These are phyloP conservation scores for Limulus polyphemus DNA, from an alignment of 2,888 invertebrate genomes.

Conservation along the genomic window DNA sequence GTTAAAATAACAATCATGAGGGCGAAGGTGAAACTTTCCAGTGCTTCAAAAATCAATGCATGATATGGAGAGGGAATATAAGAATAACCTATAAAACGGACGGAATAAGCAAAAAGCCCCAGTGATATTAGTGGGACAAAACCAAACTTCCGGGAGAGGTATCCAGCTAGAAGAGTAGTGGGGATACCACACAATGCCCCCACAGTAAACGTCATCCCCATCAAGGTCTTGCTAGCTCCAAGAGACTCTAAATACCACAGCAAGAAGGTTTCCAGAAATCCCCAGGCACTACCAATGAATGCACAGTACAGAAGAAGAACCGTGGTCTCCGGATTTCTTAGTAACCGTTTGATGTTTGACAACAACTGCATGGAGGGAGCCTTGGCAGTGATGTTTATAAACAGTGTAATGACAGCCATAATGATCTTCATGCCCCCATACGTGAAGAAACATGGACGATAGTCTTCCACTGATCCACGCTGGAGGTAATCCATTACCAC, in stretches of 20 bases:
- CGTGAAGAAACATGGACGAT: conserved; percentile 45
- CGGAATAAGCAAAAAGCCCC: conserved; percentile 60
- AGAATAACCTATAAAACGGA: conserved; percentile 49
- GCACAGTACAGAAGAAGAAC: conserved; percentile 53
- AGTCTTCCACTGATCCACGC: conserved; percentile 3
- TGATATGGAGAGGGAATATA: not conserved
- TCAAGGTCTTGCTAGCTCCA: conserved; percentile 57
- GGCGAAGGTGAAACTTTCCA: conserved; percentile 7
- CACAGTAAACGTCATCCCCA: conserved; percentile 67
- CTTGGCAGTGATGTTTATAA: conserved; percentile 61
- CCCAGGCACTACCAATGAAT: conserved; percentile 56
- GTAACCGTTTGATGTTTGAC: conserved; percentile 51
- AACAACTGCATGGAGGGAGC: conserved; percentile 31
- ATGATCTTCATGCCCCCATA: conserved; percentile 56
- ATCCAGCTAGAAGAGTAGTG: conserved; percentile 57
- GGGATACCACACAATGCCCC: conserved; percentile 63
- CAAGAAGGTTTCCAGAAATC: conserved; percentile 65
- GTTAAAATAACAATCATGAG: conserved; percentile 7
- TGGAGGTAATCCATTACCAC: conserved; percentile 6
- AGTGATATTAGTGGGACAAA: conserved; percentile 64
- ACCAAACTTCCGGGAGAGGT: conserved; percentile 56
- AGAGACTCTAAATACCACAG: conserved; percentile 67
- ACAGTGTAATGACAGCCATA: conserved; percentile 53
- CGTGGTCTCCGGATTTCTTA: conserved; percentile 55
- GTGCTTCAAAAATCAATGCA: conserved; percentile 4